Conservation (phyloP, 2,888 invertebrate species). For the Erannis defoliaria region DNA sequence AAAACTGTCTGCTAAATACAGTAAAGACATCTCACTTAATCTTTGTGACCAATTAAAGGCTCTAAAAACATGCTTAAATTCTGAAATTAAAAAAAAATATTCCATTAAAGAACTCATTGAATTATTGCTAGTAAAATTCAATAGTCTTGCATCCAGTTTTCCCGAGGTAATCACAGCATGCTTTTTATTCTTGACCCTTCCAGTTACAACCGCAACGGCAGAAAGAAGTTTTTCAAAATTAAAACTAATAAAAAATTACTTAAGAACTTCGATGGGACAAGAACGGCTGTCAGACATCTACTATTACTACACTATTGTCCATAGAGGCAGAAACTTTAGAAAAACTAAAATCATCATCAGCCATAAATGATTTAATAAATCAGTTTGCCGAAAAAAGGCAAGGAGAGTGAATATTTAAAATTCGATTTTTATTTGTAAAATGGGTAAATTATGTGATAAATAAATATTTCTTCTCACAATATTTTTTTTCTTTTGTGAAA, state of each 20-base stretch:
- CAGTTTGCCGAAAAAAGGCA: conserved; percentile 39
- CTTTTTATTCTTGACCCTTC: conserved; percentile 43
- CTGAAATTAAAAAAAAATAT: conserved; percentile 48
- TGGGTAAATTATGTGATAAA: neutral
- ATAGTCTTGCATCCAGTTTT: conserved; percentile 28
- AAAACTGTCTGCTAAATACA: conserved; percentile 37
- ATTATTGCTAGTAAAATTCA: conserved; percentile 42
- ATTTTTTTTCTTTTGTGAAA: neutral
- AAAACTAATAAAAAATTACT: conserved; percentile 41
- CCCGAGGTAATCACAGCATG: conserved; percentile 25
- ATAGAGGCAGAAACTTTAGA: conserved; percentile 31
- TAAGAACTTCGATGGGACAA: conserved; percentile 36
- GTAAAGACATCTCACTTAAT: conserved; percentile 44
- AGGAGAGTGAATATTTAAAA: conserved; percentile 36
- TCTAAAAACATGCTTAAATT: too few species aligned
- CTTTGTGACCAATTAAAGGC: conserved; percentile 39
- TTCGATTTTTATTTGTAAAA: conserved; percentile 15
- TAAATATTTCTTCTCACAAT: neutral
- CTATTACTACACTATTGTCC: conserved; percentile 37
- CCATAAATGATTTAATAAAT: conserved; percentile 38
- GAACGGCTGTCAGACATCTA: conserved; percentile 36
- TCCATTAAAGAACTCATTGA: conserved; percentile 49
- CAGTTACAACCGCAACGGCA: conserved; percentile 41
- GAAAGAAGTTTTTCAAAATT: too few species aligned
- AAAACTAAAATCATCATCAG: conserved; percentile 34